Percentiles rank a stretch among this genome's conserved stretches.
Conservation (phyloP, 1,140 invertebrate species). For the Magallana gigas region DNA sequence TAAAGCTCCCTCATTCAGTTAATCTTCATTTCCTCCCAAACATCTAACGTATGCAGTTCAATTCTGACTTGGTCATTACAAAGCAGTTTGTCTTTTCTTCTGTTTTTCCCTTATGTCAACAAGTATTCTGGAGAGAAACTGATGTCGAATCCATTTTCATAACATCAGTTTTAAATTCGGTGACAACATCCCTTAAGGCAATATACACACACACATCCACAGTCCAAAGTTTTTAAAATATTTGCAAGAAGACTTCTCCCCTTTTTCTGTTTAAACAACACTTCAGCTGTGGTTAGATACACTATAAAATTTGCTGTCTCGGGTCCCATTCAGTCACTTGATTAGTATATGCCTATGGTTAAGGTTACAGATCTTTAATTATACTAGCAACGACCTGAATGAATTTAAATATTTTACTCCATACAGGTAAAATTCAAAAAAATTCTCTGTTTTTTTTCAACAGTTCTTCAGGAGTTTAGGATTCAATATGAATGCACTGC, state of each 20-base stretch:
- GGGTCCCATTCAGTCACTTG: background rate
- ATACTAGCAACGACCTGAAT: background rate
- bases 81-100: background rate
- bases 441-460: too few relatives aligned
- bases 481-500: too few relatives aligned
- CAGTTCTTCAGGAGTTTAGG: too few relatives aligned
- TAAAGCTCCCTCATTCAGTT: background rate
- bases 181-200: constrained; percentile 13
- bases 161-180: constrained; percentile 7
- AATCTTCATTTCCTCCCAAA: constrained; percentile 10
- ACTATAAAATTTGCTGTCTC: background rate
- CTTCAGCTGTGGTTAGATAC: constrained; percentile 1
- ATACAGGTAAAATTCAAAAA: background rate
- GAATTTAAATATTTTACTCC: background rate
- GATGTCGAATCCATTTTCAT: background rate
- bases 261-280: background rate
- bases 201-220: background rate
- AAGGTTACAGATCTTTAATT: constrained; percentile 16
- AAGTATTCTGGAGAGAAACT: background rate
- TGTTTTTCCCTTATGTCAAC: background rate
- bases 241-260: background rate
- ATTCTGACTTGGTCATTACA: too few relatives aligned
- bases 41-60: too few relatives aligned
- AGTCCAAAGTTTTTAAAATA: constrained; percentile 19
- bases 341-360: constrained; percentile 7